Evolutionary conservation across 2,113 vertebrate genomes (phyloP).

Genomic region (Perca fluviatilis): DNA sequence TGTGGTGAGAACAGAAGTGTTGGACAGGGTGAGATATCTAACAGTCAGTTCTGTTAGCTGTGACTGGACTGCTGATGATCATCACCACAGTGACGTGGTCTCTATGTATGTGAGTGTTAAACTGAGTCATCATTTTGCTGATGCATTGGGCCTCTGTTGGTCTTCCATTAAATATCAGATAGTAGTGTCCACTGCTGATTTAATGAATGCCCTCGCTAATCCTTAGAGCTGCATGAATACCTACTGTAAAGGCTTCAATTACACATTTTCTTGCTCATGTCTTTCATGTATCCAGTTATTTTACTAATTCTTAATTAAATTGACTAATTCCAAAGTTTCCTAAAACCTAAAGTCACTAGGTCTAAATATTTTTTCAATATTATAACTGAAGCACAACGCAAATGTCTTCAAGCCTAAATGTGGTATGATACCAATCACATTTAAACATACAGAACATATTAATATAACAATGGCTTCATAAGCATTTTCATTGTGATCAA

Average conservation of each 20-base stretch:
- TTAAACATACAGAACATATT: not conserved
- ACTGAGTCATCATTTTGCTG: conserved; percentile 49
- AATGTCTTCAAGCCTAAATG: not conserved
- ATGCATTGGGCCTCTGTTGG: conserved; percentile 3
- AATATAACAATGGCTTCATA: not conserved
- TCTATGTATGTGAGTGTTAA: conserved; percentile 7
- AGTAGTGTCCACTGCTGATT: conserved; percentile 4
- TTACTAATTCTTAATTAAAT: not conserved
- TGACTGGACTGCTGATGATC: conserved; percentile 62
- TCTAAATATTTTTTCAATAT: not conserved
- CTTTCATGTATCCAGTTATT: not conserved
- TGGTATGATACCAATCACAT: not conserved
- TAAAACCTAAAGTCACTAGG: not conserved
- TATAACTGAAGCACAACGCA: too few relatives aligned
- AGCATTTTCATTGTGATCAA: not conserved
- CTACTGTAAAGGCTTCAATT: not conserved
- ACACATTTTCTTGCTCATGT: not conserved
- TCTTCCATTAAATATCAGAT: conserved; percentile 18
- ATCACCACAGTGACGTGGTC: conserved; percentile 39
- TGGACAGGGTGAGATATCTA: conserved; percentile 56
- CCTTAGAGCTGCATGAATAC: not conserved
- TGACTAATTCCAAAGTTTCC: too few relatives aligned
- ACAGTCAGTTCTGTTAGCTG: conserved; percentile 62
- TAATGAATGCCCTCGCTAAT: not conserved
- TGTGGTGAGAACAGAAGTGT: conserved; percentile 58